Evolutionary conservation across 1,140 invertebrate genomes (phyloP), one percentile per base, ranked within the genome.

Genomic region (Harlomillsia oculata): DNA sequence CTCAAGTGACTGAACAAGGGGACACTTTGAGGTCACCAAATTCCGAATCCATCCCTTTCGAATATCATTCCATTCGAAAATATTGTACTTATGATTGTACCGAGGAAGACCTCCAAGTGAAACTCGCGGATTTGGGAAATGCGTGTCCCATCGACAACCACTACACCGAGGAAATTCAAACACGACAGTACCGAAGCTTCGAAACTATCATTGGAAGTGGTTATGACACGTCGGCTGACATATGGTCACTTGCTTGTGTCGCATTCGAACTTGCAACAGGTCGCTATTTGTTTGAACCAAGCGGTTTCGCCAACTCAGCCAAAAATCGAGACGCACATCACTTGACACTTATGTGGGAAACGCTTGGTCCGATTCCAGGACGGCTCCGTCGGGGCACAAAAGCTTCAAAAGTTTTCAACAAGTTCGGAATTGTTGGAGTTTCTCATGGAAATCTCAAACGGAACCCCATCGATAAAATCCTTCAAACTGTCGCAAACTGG

Each of bases 231-330:
- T 89, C 93, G 0, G 92, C 93, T 20, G 95, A 98, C 73, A 95
- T 98, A 65, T 98, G 95, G 95, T 95, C 90, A 64, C 93, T 91
- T n/a, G 95, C 94, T 32, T 98, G 95, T 70, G 97, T 90, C 90
- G 79, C 95, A 14, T 99, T 99, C 75, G 97, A 99, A 75, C 74
- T 99, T 62, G 95, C 94, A 5, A 98, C 95, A 18, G 97, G 96
- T 52, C 96, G 99, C 75, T 99, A 98, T 75, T 75, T 99, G 56
- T 99, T 99, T 75, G 95, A 99, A 74, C 95, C 96, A 36, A 73
- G 85, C 85, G 21, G 84, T 87, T 62, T 82, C 82, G 28, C 89
- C 88, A 69, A 84, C 83, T 60, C 29, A 30, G 32, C n/a, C 8
- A 34, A 34, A 34, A 34, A 34, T 34, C 32, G 32, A 59, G 96